Conservation (phyloP, 2,797 vertebrate genomes). For the Ctenopoma kingsleyae region DNA sequence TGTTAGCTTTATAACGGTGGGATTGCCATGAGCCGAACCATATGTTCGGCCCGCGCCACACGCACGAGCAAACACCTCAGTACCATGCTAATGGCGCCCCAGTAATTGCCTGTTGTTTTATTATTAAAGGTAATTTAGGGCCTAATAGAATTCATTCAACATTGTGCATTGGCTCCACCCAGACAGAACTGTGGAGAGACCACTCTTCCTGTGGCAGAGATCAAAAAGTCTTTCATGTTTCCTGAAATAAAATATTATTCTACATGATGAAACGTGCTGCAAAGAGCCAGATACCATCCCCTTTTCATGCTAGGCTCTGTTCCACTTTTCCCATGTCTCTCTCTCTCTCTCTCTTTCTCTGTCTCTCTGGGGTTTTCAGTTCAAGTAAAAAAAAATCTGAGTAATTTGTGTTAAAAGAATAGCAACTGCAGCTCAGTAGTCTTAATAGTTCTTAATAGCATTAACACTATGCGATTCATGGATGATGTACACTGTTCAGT, state of each 20-base stretch:
- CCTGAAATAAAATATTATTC: conserved; percentile 46
- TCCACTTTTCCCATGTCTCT: conserved; percentile 20
- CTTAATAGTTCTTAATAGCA: conserved; percentile 2
- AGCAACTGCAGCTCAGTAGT: not conserved
- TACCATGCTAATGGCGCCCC: conserved; percentile 78
- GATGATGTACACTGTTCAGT: too few relatives aligned
- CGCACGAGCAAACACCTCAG: conserved; percentile 82
- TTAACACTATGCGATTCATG: not conserved
- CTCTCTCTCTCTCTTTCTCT: not conserved
- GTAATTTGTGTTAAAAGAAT: not conserved
- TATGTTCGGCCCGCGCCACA: conserved; percentile 82
- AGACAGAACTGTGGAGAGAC: conserved; percentile 39
- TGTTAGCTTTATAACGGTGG: conserved; percentile 83
- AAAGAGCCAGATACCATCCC: conserved; percentile 22
- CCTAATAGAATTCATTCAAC: conserved; percentile 86
- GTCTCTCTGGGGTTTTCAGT: not conserved
- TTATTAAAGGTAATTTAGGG: conserved; percentile 87
- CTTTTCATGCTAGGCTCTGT: conserved; percentile 22
- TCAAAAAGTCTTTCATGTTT: conserved; percentile 57
- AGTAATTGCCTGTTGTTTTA: conserved; percentile 88
- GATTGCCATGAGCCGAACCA: conserved; percentile 83
- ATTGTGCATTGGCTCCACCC: conserved; percentile 70
- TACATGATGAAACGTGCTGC: conserved; percentile 38
- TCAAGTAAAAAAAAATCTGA: not conserved
- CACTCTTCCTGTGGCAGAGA: conserved; percentile 43